Evolutionary conservation across 2,888 invertebrate genomes (phyloP), one percentile per base, ranked within the genome.

Genomic region (Zelleria hepariella): DNA sequence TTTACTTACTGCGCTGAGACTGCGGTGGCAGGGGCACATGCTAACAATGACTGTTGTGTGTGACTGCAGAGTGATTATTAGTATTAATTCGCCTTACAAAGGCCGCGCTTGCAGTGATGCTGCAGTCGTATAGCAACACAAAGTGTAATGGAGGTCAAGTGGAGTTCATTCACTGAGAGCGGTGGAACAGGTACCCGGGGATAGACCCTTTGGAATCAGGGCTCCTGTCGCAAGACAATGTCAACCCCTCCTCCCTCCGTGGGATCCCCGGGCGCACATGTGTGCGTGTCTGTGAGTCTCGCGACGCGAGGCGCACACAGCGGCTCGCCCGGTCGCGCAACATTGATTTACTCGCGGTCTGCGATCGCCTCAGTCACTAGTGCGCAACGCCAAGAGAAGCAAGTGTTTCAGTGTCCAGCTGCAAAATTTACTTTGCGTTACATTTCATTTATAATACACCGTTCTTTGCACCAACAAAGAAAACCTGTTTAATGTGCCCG

Each of bases 291-390:
- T 63, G 63, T 67, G 62, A 42, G 66, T 73, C 71, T 68, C 57
- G 25, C 42, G 66, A 71, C 68, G 67, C 64, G 58, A 57, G 23
- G 58, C 71, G 68, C 75, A 72, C 80, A 80, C 82, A 78, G n/a
- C 51, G 51, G 18, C 53, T 10, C 69, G 68, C 71, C 70, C 68
- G 70, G 74, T 75, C 78, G 79, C 78, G 80, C 79, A 84, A 82
- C 87, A 87, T 88, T 84, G 87, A 87, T 87, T 86, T 80, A 77
- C 77, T 74, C 81, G 78, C 78, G 78, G 81, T 76, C 80, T 77
- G 70, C 78, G 75, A 72, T 74, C 77, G 71, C 63, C 75, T 80
- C 88, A 86, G 88, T 87, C 86, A 86, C 80, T 73, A 84, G 82
- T 84, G 87, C 87, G 87, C 87, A 87, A 82, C 87, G 86, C 85